These are phyloP conservation scores for human DNA, from an alignment of 2,113 vertebrate species.

Conservation along the genomic window DNA sequence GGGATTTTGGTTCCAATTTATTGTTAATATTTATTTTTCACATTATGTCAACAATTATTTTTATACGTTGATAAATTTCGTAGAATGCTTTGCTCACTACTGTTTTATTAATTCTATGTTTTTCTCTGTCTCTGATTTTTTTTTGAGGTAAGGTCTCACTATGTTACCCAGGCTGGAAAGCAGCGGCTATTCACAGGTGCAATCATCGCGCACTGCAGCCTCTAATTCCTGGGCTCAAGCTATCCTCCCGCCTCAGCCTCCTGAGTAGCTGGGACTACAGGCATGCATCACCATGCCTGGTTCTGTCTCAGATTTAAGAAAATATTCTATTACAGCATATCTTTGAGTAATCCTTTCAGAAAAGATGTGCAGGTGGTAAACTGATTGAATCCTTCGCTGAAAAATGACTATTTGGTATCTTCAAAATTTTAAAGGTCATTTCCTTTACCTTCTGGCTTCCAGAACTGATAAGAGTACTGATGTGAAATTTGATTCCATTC, in stretches of 20 bases:
- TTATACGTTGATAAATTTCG: background rate
- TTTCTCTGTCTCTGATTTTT: background rate
- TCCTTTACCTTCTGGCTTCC: background rate
- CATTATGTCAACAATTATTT: conserved; percentile 26
- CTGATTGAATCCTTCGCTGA: background rate
- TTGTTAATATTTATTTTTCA: conserved; percentile 17
- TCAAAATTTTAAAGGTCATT: background rate
- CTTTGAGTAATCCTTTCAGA: conserved; percentile 32
- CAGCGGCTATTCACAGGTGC: background rate
- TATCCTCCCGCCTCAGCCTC: background rate
- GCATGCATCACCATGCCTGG: background rate
- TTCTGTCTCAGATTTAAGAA: background rate
- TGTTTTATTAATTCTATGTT: background rate
- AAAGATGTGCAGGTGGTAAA: background rate
- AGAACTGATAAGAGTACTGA: background rate
- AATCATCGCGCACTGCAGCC: background rate
- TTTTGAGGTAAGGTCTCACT: background rate
- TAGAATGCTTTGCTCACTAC: background rate
- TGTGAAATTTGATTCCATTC: background rate
- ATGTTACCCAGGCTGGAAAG: background rate
- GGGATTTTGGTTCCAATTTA: conserved; percentile 2
- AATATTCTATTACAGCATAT: background rate
- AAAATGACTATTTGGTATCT: background rate
- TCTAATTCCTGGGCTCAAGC: background rate
- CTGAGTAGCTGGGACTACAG: background rate